phyloP scores from a whole-genome alignment of 2,888 invertebrate species.

The Chironomus riparius region DNA sequence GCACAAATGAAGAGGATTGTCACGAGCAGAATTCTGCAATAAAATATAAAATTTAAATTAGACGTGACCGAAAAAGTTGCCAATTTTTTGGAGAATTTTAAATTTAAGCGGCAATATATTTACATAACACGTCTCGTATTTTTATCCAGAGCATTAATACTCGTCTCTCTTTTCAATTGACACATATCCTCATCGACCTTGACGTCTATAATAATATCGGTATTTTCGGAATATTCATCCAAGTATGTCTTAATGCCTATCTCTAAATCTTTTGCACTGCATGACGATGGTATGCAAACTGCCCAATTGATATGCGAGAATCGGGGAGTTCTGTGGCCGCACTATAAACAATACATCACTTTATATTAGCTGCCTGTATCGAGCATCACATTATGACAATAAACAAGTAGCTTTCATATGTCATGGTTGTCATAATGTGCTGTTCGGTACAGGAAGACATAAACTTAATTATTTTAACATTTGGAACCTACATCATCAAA shows the following conservation, averaged over 20 bases:
- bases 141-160: constrained; percentile 36
- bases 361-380: no score
- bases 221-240: constrained; percentile 44
- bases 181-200: constrained; percentile 55
- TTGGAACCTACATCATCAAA: constrained; percentile 53
- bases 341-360: constrained; percentile 42
- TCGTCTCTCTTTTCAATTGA: constrained; percentile 40
- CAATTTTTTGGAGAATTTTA: neutral
- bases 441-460: no score
- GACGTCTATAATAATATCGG: constrained; percentile 49
- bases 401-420: no score
- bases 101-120: constrained; percentile 30
- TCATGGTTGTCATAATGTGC: no score
- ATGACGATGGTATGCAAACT: constrained; percentile 54
- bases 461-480: no score
- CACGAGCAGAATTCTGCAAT: neutral
- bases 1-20: neutral
- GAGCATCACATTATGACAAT: no score
- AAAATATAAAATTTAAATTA: neutral
- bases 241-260: constrained; percentile 47
- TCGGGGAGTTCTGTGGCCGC: constrained; percentile 59
- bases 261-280: constrained; percentile 50
- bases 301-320: constrained; percentile 60
- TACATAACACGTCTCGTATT: constrained; percentile 47
- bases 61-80: neutral